Evolutionary conservation across 1,140 invertebrate species (phyloP).

Genomic region (Brachionus plicatilis): DNA sequence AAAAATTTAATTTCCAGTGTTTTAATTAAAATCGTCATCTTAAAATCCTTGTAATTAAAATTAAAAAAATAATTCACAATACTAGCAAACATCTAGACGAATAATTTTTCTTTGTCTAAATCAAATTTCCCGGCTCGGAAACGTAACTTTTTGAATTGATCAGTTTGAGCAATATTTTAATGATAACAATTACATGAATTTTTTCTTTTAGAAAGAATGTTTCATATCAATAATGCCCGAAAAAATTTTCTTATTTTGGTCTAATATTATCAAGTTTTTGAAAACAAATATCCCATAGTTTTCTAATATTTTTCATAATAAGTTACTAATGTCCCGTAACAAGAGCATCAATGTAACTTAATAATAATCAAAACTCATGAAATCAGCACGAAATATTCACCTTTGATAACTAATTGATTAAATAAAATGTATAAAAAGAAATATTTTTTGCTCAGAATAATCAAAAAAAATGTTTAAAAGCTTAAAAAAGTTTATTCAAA

Average conservation of each 20-base stretch:
- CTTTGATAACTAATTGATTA: background rate
- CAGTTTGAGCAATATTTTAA: background rate
- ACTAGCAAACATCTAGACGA: no score
- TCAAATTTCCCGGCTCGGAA: no score
- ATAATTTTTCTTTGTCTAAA: no score
- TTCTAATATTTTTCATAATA: background rate
- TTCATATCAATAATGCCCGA: background rate
- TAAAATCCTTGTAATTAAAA: no score
- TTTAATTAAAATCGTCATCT: no score
- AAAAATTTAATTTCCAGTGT: no score
- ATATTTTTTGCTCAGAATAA: background rate
- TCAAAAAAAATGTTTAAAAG: background rate
- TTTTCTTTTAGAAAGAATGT: background rate
- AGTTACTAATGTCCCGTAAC: background rate
- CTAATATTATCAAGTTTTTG: background rate
- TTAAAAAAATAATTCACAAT: no score
- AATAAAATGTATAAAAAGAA: background rate
- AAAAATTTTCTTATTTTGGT: background rate
- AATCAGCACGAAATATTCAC: background rate
- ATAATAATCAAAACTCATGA: background rate
- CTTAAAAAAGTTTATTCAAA: background rate
- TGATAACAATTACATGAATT: background rate
- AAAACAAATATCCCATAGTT: background rate
- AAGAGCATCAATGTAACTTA: background rate
- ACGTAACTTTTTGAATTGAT: no score